Evolutionary conservation across 23 tunicate genomes (phyloP).

Genomic region (Ascidia mentula): DNA sequence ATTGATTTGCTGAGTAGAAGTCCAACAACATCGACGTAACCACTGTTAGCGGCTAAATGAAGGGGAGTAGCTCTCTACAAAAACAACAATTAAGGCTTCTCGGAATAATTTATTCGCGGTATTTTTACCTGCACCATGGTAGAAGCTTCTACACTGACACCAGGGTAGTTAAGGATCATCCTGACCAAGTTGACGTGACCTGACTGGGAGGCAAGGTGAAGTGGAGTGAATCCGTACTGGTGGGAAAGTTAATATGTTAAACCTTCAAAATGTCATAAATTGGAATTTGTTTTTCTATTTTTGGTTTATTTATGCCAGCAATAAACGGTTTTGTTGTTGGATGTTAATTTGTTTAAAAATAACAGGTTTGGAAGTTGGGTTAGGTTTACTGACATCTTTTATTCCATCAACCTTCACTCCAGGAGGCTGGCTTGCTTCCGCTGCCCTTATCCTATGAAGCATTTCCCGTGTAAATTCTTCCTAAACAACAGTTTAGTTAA

Average conservation of each 20-base stretch:
- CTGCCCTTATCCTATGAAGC: conserved; percentile 64
- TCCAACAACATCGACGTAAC: conserved; percentile 80
- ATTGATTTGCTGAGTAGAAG: conserved; percentile 79
- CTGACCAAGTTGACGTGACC: conserved; percentile 94
- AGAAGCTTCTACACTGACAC: conserved; percentile 62
- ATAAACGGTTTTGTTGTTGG: no score
- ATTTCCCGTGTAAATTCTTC: conserved; percentile 89
- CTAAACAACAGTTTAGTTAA: conserved; percentile 18
- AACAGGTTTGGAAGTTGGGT: not conserved
- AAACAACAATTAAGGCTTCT: not conserved
- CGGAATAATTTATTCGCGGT: no score
- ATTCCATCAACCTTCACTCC: conserved; percentile 53
- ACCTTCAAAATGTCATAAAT: no score
- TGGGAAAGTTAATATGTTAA: no score
- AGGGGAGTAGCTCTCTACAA: conserved; percentile 77
- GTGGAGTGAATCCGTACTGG: conserved; percentile 88
- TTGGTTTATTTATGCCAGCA: no score
- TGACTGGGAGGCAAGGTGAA: conserved; percentile 91
- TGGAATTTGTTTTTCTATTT: no score
- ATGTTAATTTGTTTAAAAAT: not conserved
- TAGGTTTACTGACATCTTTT: conserved; percentile 28
- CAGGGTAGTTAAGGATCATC: conserved; percentile 89
- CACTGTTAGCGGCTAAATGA: conserved; percentile 83
- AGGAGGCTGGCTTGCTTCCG: conserved; percentile 63
- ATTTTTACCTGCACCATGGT: conserved; percentile 62